Percentiles rank a stretch among this genome's conserved stretches.
Conservation (phyloP, 2,888 invertebrate genomes). For the Scrobipalpa costella region DNA sequence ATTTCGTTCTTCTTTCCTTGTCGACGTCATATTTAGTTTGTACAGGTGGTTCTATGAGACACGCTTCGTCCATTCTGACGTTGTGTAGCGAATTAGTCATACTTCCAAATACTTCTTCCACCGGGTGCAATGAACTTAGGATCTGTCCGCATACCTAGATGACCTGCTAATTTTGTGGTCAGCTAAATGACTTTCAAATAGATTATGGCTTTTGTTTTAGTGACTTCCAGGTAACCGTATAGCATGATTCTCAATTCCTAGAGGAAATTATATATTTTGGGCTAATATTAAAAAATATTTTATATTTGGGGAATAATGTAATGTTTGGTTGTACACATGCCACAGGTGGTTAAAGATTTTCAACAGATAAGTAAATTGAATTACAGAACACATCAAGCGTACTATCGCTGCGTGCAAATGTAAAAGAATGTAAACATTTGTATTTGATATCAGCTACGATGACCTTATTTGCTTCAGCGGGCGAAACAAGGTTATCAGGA, state of each 20-base stretch:
- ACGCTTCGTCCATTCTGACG: slow-evolving; percentile 40
- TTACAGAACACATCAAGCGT: background rate
- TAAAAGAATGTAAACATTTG: slow-evolving; percentile 9
- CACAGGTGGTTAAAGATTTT: too few relatives aligned
- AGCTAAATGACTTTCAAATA: slow-evolving; percentile 8
- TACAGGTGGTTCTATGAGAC: slow-evolving; percentile 50
- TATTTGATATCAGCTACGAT: slow-evolving; percentile 33
- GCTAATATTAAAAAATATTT: too few relatives aligned
- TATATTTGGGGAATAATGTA: too few relatives aligned
- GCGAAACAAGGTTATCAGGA: slow-evolving; percentile 63
- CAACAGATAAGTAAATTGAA: background rate
- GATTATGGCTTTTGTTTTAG: background rate
- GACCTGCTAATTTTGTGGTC: slow-evolving; percentile 28
- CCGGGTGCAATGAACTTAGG: slow-evolving; percentile 48
- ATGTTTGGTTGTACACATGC: too few relatives aligned
- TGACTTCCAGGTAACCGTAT: background rate
- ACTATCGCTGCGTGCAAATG: background rate
- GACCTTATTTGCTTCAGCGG: slow-evolving; percentile 62
- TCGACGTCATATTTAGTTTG: slow-evolving; percentile 34
- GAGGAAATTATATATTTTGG: too few relatives aligned
- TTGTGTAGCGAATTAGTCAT: slow-evolving; percentile 54
- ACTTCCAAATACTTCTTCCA: slow-evolving; percentile 49
- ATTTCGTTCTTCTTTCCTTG: slow-evolving; percentile 24
- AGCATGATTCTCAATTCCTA: background rate
- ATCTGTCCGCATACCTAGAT: slow-evolving; percentile 27